Base-by-base conservation (phyloP, 2,888 invertebrate species). In the Ennomos quercinarius region DNA sequence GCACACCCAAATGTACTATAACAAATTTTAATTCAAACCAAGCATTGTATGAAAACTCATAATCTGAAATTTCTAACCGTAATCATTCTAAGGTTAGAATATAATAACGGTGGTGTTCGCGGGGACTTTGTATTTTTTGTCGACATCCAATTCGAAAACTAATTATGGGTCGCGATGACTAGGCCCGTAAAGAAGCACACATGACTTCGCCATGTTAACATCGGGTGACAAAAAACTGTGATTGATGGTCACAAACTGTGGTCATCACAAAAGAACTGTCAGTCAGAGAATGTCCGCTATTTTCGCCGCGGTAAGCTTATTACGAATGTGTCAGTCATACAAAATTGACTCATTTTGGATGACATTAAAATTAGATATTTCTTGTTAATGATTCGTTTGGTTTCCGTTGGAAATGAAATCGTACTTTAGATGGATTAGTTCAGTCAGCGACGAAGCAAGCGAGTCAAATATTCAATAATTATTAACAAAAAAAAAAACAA, bases 81-180 rank as follows among this genome's bases (percentile, higher is more conserved):
- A 27, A 27, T 27, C 3, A 27, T 27, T 27, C 27, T 27, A 27
- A 27, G 27, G 27, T 83, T 85, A 84, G 84, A 86, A 73, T 76
- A 80, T 86, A 86, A 88, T 87, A 86, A 86, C 84, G 50, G 55
- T 68, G 67, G 65, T 76, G 76, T 78, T 77, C 76, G 83, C 84
- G 86, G 85, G 77, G 84, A 85, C 84, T 84, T 85, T 81, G 81
- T 76, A 78, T 80, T 80, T 83, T 90, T 89, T 81, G 89, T 76
- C 58, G 68, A 71, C 77, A 84, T 86, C 91, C 91, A 91, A 92
- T 91, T 90, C 89, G 86, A 89, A 91, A 92, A 89, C 88, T 92
- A 91, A 92, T 92, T 88, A 91, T 83, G 83, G 79, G 77, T 78
- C 78, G 76, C 80, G 83, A 86, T 86, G 89, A 89, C 89, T 89